A percentile compares a stretch with the other conserved stretches of the same genome.
Evolutionary conservation across 2,113 vertebrate species (phyloP).

Genomic region (Pitta sordida): DNA sequence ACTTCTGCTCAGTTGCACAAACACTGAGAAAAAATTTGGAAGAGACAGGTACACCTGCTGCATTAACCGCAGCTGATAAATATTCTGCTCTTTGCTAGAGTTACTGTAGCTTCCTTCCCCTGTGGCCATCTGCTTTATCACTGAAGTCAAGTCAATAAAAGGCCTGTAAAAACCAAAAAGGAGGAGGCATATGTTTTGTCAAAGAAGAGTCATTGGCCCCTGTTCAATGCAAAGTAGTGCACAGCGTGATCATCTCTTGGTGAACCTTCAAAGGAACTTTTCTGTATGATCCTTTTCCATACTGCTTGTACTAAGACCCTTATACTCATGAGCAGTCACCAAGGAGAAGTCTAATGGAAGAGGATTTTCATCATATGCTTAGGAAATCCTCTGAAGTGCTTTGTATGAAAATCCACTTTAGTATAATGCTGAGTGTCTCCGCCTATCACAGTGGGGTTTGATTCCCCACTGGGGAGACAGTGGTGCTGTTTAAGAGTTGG

Average conservation of each 20-base stretch:
- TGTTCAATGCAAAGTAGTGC: neutral
- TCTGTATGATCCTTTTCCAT: neutral
- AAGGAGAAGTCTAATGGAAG: neutral
- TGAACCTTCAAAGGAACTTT: constrained; percentile 24
- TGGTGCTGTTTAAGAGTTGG: too few species aligned
- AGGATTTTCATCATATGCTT: neutral
- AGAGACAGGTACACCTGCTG: constrained; percentile 7
- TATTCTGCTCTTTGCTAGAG: neutral
- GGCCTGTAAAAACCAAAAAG: constrained; percentile 2
- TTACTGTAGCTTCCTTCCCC: neutral
- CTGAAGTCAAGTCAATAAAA: constrained; percentile 44
- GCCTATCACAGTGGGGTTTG: too few species aligned
- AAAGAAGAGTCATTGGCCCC: neutral
- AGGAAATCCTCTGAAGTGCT: neutral
- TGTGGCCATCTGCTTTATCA: constrained; percentile 35
- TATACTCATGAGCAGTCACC: neutral
- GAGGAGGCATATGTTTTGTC: neutral
- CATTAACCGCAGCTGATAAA: constrained; percentile 14
- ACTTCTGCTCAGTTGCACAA: neutral
- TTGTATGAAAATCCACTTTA: too few species aligned
- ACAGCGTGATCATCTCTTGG: constrained; percentile 8
- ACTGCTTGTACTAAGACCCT: neutral
- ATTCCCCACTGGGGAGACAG: too few species aligned
- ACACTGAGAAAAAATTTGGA: neutral
- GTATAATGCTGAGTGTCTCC: too few species aligned